These are phyloP conservation scores for Candoia aspera DNA, from an alignment of 2,113 vertebrate genomes.

Conservation along the genomic window DNA sequence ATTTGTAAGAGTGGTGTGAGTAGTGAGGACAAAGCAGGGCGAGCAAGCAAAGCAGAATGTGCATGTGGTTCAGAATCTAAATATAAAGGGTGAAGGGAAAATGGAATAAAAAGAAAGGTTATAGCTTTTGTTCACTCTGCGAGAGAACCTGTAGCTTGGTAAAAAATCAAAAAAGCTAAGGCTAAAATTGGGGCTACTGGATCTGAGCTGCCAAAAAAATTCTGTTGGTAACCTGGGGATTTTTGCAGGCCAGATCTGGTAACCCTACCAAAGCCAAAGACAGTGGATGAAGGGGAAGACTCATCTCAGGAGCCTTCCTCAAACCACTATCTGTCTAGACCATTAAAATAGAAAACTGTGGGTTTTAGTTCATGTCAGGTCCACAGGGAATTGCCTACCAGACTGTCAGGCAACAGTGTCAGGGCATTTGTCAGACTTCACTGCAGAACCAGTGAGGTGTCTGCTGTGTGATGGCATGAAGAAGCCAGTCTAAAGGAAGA, in stretches of 20 bases:
- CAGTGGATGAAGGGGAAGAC: not conserved
- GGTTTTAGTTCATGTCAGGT: not conserved
- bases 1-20: not conserved
- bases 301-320: not conserved
- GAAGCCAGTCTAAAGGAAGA: not conserved
- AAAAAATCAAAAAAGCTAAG: not conserved
- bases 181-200: not conserved
- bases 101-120: not conserved
- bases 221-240: not conserved
- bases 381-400: not conserved
- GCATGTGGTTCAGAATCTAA: not conserved
- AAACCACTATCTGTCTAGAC: not conserved
- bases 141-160: not conserved
- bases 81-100: not conserved
- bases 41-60: not conserved
- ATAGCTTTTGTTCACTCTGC: not conserved
- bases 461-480: not conserved
- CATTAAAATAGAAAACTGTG: not conserved
- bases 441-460: not conserved
- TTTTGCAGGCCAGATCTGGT: not conserved
- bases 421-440: not conserved
- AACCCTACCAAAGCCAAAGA: not conserved
- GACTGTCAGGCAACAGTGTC: not conserved
- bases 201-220: not conserved
- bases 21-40: not conserved